These are phyloP conservation scores for Pelochelys cantorii DNA, from an alignment of 2,797 vertebrate species.

Conservation along the genomic window DNA sequence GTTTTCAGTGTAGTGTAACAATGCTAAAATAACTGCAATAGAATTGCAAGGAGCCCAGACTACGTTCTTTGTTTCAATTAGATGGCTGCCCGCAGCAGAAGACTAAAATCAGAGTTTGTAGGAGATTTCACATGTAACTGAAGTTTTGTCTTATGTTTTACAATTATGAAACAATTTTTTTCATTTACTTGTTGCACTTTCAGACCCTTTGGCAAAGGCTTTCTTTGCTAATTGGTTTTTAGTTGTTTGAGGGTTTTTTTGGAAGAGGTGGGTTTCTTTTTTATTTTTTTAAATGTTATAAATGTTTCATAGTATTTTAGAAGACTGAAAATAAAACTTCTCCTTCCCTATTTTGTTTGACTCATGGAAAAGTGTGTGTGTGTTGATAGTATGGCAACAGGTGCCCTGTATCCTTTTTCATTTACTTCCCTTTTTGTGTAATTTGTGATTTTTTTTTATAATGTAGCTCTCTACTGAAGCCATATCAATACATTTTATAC, in stretches of 20 bases:
- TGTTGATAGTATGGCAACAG: not conserved
- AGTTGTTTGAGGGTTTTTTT: not conserved
- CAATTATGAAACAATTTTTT: not conserved
- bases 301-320: not conserved
- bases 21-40: not conserved
- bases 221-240: not conserved
- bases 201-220: not conserved
- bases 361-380: not conserved
- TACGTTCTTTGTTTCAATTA: not conserved
- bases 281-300: not conserved
- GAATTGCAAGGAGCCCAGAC: not conserved
- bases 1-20: slow-evolving; percentile 18
- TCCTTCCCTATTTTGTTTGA: not conserved
- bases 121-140: not conserved
- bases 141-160: not conserved
- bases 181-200: not conserved
- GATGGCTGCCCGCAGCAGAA: not conserved
- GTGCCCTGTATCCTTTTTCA: not conserved
- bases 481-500: not conserved
- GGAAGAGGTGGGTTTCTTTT: not conserved
- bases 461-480: not conserved
- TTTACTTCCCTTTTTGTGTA: not conserved
- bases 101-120: not conserved
- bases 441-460: not conserved
- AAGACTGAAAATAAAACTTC: not conserved